Evolutionary conservation across 2,797 vertebrate species (phyloP).

Genomic region (Chelidonichthys spinosus): DNA sequence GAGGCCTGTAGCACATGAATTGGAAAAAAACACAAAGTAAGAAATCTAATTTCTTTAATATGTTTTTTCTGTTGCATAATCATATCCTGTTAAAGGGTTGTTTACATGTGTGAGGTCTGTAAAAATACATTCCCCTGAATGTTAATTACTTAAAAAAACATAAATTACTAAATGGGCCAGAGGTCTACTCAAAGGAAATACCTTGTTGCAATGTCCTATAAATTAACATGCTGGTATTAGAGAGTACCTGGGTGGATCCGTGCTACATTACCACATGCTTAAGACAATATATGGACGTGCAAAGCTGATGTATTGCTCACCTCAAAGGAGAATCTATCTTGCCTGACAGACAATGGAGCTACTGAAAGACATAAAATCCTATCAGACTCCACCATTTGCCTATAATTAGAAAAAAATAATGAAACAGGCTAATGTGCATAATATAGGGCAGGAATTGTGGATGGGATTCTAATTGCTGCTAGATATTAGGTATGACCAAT

Average conservation of each 20-base stretch:
- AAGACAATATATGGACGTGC: slow-evolving; percentile 71
- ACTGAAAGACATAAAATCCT: slow-evolving; percentile 72
- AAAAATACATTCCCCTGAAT: background rate
- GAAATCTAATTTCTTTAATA: background rate
- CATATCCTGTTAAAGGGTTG: background rate
- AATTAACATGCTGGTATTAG: slow-evolving; percentile 61
- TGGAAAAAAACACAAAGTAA: slow-evolving; percentile 1
- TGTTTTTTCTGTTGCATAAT: slow-evolving; percentile 2
- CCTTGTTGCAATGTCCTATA: slow-evolving; percentile 49
- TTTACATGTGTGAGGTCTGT: slow-evolving; percentile 7
- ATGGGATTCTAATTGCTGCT: slow-evolving; percentile 64
- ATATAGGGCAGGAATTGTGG: slow-evolving; percentile 58
- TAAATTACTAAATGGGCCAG: slow-evolving; percentile 26
- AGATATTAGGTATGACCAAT: slow-evolving; percentile 48
- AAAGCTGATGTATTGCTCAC: slow-evolving; percentile 71
- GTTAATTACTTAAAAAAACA: slow-evolving; percentile 35
- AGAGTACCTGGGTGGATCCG: slow-evolving; percentile 60
- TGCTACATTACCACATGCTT: slow-evolving; percentile 74
- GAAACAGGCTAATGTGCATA: slow-evolving; percentile 61
- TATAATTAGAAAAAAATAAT: slow-evolving; percentile 78
- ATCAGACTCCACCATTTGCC: slow-evolving; percentile 77
- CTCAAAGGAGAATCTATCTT: slow-evolving; percentile 68
- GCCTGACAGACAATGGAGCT: slow-evolving; percentile 62
- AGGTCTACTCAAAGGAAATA: slow-evolving; percentile 40
- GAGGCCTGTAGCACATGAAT: background rate